phyloP scores from a whole-genome alignment of 2,113 vertebrate genomes.

The Sturnira hondurensis region DNA sequence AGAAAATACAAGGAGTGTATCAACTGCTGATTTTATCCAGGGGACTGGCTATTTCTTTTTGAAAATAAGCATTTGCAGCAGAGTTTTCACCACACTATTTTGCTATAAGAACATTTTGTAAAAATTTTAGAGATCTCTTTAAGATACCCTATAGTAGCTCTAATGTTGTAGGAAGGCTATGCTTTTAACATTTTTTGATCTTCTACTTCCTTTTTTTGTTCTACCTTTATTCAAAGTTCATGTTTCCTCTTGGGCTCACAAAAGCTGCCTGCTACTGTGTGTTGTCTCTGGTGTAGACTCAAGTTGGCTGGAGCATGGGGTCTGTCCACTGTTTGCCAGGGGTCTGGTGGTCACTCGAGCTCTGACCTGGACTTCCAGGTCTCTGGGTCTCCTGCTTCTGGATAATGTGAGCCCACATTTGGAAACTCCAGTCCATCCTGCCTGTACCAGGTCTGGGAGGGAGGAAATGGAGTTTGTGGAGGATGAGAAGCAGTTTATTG shows the following conservation, averaged over 20 bases:
- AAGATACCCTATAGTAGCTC: neutral
- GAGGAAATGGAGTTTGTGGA: constrained; percentile 59
- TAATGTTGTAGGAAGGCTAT: neutral
- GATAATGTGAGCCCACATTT: neutral
- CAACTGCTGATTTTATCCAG: neutral
- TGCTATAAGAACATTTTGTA: neutral
- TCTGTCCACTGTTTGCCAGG: neutral
- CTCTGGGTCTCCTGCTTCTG: neutral
- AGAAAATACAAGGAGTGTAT: neutral
- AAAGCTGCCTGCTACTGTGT: neutral
- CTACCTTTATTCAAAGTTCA: constrained; percentile 27
- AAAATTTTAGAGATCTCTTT: neutral
- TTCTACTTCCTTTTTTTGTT: neutral
- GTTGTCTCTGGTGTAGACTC: neutral
- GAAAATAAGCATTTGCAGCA: neutral
- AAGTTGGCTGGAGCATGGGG: neutral
- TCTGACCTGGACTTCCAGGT: constrained; percentile 40
- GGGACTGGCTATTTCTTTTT: neutral
- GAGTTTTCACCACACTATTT: neutral
- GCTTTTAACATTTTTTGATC: neutral
- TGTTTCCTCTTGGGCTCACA: constrained; percentile 38
- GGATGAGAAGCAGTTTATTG: constrained; percentile 30
- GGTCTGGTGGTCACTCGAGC: neutral
- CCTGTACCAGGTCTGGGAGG: neutral
- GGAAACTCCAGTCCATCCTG: neutral